Evolutionary conservation across 2,888 invertebrate genomes (phyloP), one percentile per base, ranked within the genome.

Genomic region (Hypolimnas misippus): DNA sequence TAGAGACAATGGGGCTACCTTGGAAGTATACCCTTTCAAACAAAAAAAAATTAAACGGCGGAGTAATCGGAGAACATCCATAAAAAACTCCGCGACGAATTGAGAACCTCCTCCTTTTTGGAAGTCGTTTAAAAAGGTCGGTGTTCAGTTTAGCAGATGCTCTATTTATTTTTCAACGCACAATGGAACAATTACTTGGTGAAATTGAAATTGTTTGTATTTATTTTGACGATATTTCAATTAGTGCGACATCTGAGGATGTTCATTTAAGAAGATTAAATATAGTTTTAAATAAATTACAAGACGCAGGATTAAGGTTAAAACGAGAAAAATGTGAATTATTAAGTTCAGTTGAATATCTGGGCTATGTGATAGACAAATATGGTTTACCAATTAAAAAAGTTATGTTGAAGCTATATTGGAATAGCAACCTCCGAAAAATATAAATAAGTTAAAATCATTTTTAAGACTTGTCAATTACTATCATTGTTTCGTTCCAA

Each of bases 381-480:
- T 19, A 58, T 7, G 69, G 68, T 2, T 17, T 68, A 14, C 57
- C 35, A 35, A n/a, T 12, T n/a, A 1, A n/a, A 35, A 35, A 8
- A 25, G 25, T 25, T 3, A 25, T 2, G 25, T 25, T 25, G 25
- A 25, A 25, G 25, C 25, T 25, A 25, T 25, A 25, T 25, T 25
- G 25, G 5, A 25, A 25, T 25, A 2, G 2, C 25, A 25, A 5
- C 25, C 25, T 2, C 25, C 25, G 25, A 5, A 25, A 25, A 25
- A 25, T 25, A 25, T 25, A 25, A 25, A 25, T 42, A 35, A 66
- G 50, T 38, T 70, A 4, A 57, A 67, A 42, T 69, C 67, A 3
- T 71, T 69, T 58, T 53, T 69, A 10, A 69, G 66, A 1, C 40
- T 71, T 17, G 62, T 59, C 1, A 69, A 69, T 21, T 69, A 68